Evolutionary conservation across 2,113 vertebrate genomes (phyloP).

Genomic region (Phalacrocorax pelagicus): DNA sequence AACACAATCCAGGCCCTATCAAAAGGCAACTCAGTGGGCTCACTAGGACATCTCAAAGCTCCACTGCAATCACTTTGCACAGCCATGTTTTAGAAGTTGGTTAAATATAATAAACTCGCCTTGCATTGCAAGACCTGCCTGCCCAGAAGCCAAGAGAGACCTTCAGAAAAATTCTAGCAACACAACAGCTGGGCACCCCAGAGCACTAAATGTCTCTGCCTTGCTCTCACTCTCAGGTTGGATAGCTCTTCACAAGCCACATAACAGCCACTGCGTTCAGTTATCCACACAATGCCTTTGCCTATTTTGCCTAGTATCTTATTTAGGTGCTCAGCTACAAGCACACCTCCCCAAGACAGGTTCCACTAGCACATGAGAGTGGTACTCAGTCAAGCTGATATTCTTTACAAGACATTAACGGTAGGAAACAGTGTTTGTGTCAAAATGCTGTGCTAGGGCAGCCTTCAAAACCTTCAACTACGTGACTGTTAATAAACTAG

Average conservation of each 20-base stretch:
- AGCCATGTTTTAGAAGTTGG: not conserved
- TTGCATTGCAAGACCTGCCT: not conserved
- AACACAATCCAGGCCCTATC: not conserved
- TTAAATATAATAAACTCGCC: not conserved
- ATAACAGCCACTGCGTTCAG: not conserved
- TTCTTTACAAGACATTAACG: not conserved
- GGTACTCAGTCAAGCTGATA: not conserved
- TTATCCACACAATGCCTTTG: not conserved
- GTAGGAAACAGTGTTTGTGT: not conserved
- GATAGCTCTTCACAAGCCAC: not conserved
- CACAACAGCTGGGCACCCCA: not conserved
- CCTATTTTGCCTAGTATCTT: not conserved
- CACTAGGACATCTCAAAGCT: not conserved
- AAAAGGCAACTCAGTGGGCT: not conserved
- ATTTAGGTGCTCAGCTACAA: not conserved
- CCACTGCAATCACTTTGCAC: not conserved
- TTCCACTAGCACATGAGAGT: not conserved
- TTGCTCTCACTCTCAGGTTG: not conserved
- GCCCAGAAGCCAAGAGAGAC: not conserved
- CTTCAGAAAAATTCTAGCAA: not conserved
- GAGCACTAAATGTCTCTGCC: not conserved
- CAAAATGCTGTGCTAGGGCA: not conserved
- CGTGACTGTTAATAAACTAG: not conserved
- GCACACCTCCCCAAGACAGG: not conserved
- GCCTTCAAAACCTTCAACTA: not conserved